Evolutionary conservation across 2,113 vertebrate genomes (phyloP).

Genomic region (Megaceryle torquata): DNA sequence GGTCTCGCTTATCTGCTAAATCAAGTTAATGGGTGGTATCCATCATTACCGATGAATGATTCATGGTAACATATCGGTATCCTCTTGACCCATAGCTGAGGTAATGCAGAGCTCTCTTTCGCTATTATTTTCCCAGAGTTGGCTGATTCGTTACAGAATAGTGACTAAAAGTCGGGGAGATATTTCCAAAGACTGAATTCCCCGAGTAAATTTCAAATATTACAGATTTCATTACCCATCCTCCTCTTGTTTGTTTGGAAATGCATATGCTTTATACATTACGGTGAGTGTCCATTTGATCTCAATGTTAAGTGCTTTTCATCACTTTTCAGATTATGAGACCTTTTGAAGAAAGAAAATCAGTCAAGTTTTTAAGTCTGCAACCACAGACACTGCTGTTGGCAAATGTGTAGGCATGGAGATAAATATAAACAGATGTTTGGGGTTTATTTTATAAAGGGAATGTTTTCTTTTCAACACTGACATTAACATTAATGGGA

Average conservation of each 20-base stretch:
- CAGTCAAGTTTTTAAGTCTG: neutral
- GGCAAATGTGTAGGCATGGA: neutral
- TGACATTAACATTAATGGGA: constrained; percentile 23
- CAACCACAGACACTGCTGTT: neutral
- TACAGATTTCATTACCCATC: neutral
- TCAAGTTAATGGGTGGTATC: constrained; percentile 28
- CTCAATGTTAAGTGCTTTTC: neutral
- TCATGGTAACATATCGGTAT: neutral
- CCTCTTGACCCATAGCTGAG: constrained; percentile 12
- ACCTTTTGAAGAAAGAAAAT: neutral
- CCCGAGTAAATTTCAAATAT: neutral
- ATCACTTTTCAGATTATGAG: neutral
- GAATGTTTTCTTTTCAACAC: constrained; percentile 32
- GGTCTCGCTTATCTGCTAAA: constrained; percentile 27
- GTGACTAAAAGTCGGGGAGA: neutral
- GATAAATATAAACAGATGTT: constrained; percentile 48
- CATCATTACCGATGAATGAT: constrained; percentile 34
- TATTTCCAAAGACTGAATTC: neutral
- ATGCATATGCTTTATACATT: accelerated
- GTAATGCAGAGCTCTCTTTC: neutral
- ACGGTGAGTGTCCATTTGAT: neutral
- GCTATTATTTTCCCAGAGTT: neutral
- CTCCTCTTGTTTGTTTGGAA: neutral
- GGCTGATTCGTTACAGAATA: neutral
- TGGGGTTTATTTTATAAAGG: neutral